phyloP scores from a whole-genome alignment of 2,797 vertebrate genomes.

The Myiothlypis chrysogaster region DNA sequence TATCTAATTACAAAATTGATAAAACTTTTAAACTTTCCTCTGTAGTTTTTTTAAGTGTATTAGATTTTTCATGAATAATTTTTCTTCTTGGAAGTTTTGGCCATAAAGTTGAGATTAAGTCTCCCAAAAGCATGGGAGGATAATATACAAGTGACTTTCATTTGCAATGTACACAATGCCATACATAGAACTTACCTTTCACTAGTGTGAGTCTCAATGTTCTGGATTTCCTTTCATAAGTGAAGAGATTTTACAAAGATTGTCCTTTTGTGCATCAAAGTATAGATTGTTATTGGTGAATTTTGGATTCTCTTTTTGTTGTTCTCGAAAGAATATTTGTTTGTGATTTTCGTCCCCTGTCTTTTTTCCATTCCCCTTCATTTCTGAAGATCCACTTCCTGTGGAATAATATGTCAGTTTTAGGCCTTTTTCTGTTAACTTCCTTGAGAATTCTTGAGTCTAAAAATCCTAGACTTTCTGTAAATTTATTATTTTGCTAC shows the following conservation, averaged over 20 bases:
- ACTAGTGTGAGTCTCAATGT: neutral
- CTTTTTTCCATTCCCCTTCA: neutral
- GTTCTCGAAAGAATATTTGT: neutral
- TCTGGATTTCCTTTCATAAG: conserved; percentile 53
- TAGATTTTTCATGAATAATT: conserved; percentile 59
- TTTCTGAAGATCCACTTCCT: neutral
- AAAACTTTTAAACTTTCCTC: conserved; percentile 63
- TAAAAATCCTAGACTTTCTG: neutral
- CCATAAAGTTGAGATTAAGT: conserved; percentile 50
- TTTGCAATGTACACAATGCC: conserved; percentile 37
- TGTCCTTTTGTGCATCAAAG: neutral
- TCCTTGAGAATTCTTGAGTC: neutral
- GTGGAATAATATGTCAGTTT: neutral
- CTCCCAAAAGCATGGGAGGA: conserved; percentile 48
- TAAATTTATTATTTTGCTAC: neutral
- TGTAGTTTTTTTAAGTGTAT: conserved; percentile 63
- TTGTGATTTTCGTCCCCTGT: neutral
- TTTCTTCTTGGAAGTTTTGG: conserved; percentile 59
- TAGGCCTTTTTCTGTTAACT: neutral
- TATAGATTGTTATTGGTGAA: neutral
- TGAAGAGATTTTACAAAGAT: conserved; percentile 22
- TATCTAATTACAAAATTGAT: conserved; percentile 60
- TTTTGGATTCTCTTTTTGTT: neutral
- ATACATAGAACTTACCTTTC: conserved; percentile 53
- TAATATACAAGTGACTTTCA: conserved; percentile 59